Conservation (phyloP, 2,113 vertebrate genomes). For the Nothocercus julius region DNA sequence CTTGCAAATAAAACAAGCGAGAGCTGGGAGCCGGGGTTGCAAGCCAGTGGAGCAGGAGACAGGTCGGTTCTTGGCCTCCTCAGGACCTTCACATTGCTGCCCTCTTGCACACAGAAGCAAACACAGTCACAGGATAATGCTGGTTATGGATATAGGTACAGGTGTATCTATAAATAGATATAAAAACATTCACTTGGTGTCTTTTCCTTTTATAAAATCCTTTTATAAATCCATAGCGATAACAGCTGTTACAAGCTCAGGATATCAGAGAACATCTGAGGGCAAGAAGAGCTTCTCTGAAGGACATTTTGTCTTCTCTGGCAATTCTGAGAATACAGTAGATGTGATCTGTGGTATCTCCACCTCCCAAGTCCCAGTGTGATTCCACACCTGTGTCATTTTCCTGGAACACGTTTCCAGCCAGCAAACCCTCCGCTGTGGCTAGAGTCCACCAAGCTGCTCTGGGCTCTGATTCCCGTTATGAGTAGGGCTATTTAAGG, state of each 20-base stretch:
- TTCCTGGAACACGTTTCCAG: background rate
- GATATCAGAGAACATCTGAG: background rate
- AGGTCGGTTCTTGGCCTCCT: background rate
- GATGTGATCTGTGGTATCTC: background rate
- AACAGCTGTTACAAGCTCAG: background rate
- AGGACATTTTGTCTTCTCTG: background rate
- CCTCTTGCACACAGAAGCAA: background rate
- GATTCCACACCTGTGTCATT: background rate
- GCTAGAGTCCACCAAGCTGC: conserved; percentile 24
- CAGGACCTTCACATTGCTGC: background rate
- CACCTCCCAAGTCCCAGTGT: conserved; percentile 8
- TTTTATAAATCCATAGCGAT: background rate
- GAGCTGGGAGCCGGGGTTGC: background rate
- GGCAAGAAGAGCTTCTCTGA: background rate
- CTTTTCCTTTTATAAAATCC: conserved; percentile 11
- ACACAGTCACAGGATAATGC: background rate
- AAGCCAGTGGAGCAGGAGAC: background rate
- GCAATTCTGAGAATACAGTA: background rate
- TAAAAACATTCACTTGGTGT: background rate
- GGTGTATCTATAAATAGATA: background rate
- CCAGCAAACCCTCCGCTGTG: background rate
- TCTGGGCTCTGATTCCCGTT: conserved; percentile 54
- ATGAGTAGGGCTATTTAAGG: background rate
- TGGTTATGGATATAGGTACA: background rate
- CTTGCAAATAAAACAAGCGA: background rate